These are phyloP conservation scores for Engraulis encrasicolus DNA, from an alignment of 2,113 vertebrate species.

Conservation along the genomic window DNA sequence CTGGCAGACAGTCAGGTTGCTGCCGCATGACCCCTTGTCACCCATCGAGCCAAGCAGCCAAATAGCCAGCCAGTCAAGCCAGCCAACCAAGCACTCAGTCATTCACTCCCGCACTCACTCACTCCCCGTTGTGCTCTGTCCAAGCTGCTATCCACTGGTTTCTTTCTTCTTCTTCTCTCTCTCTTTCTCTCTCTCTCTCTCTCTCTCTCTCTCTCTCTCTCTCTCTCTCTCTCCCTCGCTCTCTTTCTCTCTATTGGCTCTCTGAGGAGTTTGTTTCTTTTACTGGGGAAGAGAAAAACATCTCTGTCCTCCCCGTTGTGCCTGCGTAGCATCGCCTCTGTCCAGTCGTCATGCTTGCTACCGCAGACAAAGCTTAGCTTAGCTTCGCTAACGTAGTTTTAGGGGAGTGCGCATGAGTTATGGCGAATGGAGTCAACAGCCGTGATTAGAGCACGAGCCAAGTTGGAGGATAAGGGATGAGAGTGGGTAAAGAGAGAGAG, in stretches of 20 bases:
- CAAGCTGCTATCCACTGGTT: no score
- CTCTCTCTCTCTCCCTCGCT: no score
- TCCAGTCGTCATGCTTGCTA: not conserved
- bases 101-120: not conserved
- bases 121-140: not conserved
- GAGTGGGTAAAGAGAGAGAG: not conserved
- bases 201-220: no score
- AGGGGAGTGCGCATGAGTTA: not conserved
- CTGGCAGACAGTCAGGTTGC: not conserved
- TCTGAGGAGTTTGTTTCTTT: not conserved
- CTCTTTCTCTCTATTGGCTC: no score
- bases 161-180: no score
- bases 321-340: not conserved
- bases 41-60: not conserved
- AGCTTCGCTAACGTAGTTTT: not conserved
- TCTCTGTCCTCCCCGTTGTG: not conserved
- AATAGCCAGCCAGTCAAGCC: not conserved
- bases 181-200: no score
- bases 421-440: slow-evolving; percentile 11
- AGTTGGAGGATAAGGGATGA: not conserved
- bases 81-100: not conserved
- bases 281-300: not conserved
- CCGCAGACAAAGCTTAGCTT: no score
- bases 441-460: slow-evolving; percentile 10
- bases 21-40: not conserved